A percentile compares a stretch with the other conserved stretches of the same genome.
Evolutionary conservation across 37 sponge, comb jelly and placozoan genomes (phyloP).

Genomic region (Bolinopsis microptera): DNA sequence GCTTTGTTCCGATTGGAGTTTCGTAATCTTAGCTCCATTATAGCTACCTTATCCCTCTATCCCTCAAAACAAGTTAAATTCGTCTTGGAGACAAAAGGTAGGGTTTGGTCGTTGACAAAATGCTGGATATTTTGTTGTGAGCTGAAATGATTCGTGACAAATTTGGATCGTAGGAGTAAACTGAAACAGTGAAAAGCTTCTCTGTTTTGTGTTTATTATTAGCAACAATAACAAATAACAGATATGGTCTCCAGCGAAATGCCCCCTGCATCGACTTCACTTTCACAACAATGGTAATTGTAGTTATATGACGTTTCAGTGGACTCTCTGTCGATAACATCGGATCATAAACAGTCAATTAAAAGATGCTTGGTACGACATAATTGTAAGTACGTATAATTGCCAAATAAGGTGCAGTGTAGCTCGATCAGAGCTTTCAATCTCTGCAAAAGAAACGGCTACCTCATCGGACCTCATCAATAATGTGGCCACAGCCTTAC

Average conservation of each 20-base stretch:
- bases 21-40: neutral
- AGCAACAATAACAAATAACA: neutral
- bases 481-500: too few relatives aligned
- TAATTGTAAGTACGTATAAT: too few relatives aligned
- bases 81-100: neutral
- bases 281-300: neutral
- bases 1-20: neutral
- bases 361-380: too few relatives aligned
- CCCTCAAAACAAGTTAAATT: neutral
- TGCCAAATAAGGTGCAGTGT: too few relatives aligned
- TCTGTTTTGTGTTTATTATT: neutral
- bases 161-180: neutral
- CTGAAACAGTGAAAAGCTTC: too few relatives aligned
- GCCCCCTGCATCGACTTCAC: neutral
- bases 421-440: too few relatives aligned
- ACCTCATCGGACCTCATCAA: too few relatives aligned
- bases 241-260: neutral
- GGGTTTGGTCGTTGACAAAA: neutral
- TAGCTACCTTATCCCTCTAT: neutral
- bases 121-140: neutral
- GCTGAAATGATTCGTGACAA: neutral
- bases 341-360: too few relatives aligned
- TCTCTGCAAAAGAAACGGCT: too few relatives aligned
- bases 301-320: too few relatives aligned
- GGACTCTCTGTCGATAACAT: too few relatives aligned